These are phyloP conservation scores for Pseudachorutes palmiensis DNA, from an alignment of 1,140 invertebrate genomes.

Conservation along the genomic window DNA sequence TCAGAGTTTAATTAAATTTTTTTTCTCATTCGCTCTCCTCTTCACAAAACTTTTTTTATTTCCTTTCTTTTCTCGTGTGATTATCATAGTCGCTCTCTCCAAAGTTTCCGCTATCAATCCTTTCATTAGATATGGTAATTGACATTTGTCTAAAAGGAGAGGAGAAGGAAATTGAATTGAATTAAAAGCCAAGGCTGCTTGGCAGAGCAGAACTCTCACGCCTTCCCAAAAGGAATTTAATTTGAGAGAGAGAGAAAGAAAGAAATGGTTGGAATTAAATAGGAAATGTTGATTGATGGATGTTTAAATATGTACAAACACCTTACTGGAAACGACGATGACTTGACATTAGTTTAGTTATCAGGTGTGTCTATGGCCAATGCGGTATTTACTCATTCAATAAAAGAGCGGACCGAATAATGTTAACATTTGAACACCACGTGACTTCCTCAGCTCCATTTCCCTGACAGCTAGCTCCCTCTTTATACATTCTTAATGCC, in stretches of 20 bases:
- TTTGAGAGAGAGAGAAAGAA: not conserved
- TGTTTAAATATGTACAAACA: not conserved
- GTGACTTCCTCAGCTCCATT: not conserved
- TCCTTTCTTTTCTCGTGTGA: not conserved
- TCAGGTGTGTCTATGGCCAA: too few species aligned
- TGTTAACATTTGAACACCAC: too few species aligned
- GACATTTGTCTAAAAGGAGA: slow-evolving; percentile 6
- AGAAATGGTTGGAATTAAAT: not conserved
- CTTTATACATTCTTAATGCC: not conserved
- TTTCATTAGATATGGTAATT: slow-evolving; percentile 12
- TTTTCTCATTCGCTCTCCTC: slow-evolving; percentile 7
- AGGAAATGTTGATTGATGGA: slow-evolving; percentile 1
- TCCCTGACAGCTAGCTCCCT: not conserved
- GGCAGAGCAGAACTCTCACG: too few species aligned
- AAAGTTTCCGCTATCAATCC: slow-evolving; percentile 12
- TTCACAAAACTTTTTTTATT: slow-evolving; percentile 8
- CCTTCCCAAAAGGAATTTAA: slow-evolving; percentile 3
- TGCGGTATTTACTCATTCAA: too few species aligned
- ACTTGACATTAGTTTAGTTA: too few species aligned
- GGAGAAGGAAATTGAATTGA: not conserved
- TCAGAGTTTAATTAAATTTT: slow-evolving; percentile 10
- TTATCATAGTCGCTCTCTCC: not conserved
- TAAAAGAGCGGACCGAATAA: too few species aligned
- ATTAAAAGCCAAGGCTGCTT: too few species aligned
- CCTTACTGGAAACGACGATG: too few species aligned